Evolutionary conservation across 30 jellyfish, hydroid and myxozoan genomes (phyloP).

Genomic region (Pseudorhiza aurosa): DNA sequence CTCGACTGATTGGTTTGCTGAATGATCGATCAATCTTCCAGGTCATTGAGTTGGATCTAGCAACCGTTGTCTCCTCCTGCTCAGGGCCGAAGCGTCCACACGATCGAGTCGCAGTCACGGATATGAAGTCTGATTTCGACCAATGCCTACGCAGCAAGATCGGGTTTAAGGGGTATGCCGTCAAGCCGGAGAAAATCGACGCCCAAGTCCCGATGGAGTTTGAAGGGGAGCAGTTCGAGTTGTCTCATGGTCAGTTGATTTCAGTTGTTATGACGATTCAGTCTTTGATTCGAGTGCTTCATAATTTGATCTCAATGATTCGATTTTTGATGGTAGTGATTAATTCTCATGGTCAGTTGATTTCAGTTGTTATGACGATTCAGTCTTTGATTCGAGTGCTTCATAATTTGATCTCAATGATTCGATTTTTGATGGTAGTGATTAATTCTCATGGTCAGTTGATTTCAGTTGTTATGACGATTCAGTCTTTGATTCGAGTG

Average conservation of each 20-base stretch:
- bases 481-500: no score
- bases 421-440: no score
- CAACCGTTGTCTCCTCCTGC: conserved; percentile 88
- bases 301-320: no score
- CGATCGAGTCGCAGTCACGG: conserved; percentile 91
- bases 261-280: no score
- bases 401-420: no score
- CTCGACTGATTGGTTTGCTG: no score
- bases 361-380: no score
- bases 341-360: conserved; percentile 84
- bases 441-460: conserved; percentile 90
- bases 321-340: no score
- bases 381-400: no score
- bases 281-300: no score
- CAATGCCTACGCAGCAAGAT: conserved; percentile 70
- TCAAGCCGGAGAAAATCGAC: conserved; percentile 58
- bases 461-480: background rate
- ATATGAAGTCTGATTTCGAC: conserved; percentile 80
- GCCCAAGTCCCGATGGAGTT: conserved; percentile 68
- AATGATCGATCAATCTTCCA: background rate
- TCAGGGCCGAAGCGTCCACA: conserved; percentile 98
- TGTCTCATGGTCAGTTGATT: conserved; percentile 77
- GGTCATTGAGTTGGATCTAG: conserved; percentile 88
- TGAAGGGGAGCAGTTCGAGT: conserved; percentile 72
- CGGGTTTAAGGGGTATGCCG: conserved; percentile 91